These are phyloP conservation scores for Mionectes olivaceus DNA, from an alignment of 2,797 vertebrate species.

Conservation along the genomic window DNA sequence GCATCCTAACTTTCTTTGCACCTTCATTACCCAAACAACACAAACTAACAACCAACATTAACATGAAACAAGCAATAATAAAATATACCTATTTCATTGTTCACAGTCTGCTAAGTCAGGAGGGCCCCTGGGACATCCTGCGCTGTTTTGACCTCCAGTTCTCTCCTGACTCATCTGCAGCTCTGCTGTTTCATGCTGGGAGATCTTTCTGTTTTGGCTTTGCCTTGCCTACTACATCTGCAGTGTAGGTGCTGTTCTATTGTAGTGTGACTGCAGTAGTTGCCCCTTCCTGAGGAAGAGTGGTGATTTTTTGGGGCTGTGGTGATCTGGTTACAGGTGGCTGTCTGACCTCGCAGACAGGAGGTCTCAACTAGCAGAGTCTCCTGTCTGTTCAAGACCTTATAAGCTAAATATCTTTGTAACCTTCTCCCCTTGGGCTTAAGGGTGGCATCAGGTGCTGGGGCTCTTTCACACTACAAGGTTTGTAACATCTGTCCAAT, in stretches of 20 bases:
- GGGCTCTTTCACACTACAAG: neutral
- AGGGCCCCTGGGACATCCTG: neutral
- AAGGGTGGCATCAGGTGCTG: neutral
- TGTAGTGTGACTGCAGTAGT: neutral
- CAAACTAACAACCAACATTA: neutral
- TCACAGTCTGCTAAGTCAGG: fast-evolving
- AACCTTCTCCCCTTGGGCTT: neutral
- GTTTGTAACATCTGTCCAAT: neutral
- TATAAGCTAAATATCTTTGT: neutral
- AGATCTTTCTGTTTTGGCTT: neutral
- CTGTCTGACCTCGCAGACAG: neutral
- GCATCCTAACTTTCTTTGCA: neutral
- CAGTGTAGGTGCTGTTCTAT: neutral
- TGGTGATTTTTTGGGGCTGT: neutral
- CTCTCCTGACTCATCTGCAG: neutral
- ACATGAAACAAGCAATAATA: neutral
- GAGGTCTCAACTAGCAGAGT: fast-evolving
- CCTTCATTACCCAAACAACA: neutral
- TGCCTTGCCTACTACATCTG: neutral
- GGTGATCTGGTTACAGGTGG: neutral
- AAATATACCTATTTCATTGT: neutral
- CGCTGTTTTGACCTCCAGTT: neutral
- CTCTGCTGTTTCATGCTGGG: neutral
- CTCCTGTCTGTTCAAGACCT: neutral
- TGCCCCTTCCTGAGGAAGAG: neutral